Percentiles rank a stretch among this genome's conserved stretches.
These are phyloP conservation scores for Aleiodes leptofemur DNA, from an alignment of 2,888 invertebrate species.

Conservation along the genomic window DNA sequence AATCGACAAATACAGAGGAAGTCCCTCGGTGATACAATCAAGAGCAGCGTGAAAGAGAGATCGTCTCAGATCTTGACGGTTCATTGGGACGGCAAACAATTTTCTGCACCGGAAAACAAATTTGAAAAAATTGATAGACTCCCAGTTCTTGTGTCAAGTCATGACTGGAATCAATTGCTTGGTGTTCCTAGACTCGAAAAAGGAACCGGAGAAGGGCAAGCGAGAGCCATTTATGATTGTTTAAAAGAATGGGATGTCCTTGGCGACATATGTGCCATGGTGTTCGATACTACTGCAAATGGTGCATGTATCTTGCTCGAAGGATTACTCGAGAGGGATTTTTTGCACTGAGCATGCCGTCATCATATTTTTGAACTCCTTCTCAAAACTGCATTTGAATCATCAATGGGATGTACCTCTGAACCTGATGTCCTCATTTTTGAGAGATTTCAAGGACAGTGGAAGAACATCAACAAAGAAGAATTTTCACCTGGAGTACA, in stretches of 20 bases:
- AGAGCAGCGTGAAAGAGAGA: background rate
- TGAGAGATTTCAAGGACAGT: no score
- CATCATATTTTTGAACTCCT: no score
- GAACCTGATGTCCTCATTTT: no score
- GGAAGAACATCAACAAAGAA: no score
- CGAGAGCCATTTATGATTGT: background rate
- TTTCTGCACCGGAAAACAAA: background rate
- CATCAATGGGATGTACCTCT: no score
- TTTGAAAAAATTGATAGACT: conserved; percentile 2
- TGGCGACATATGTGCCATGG: no score
- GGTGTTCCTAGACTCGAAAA: background rate
- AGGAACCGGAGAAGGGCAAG: background rate
- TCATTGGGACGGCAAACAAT: conserved; percentile 11
- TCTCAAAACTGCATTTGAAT: no score
- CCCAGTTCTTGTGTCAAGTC: conserved; percentile 4
- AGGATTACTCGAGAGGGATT: no score
- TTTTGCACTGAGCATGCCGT: no score
- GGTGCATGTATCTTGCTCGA: background rate
- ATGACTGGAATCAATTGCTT: conserved; percentile 6
- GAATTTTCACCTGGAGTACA: no score
- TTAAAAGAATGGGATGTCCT: background rate
- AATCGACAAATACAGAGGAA: background rate
- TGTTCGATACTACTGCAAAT: no score
- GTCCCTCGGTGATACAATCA: background rate
- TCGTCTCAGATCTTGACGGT: background rate